Base-by-base conservation (phyloP, 2,797 vertebrate genomes). In the Chelonia mydas region DNA sequence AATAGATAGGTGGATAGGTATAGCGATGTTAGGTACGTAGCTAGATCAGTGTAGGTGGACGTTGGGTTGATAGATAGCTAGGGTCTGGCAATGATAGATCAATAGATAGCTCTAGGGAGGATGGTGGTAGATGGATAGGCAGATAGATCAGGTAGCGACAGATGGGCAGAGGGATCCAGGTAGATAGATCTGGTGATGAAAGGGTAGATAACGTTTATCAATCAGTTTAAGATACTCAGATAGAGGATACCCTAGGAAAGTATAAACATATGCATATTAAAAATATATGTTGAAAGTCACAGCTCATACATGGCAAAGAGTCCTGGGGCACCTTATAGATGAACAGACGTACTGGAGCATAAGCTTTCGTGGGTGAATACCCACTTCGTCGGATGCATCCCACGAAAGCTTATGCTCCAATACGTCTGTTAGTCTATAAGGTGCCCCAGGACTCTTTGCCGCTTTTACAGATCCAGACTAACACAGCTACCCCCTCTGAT, bases 241-340 rank as follows among this genome's bases (percentile, higher is more conserved):
- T 82, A 78, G 41, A 9, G 0, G 4, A 19, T 9, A 15, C 5
- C 68, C 53, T 50, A 55, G 28, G 65, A 89, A 16, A 45, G n/a
- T 1, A 33, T 0, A 41, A 45, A 45, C 3, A 5, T 1, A 2
- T 1, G 0, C 1, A 5, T 72, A 8, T 78, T 90, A 87, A 79
- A 86, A 83, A 94, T 33, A 21, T 59, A 80, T 53, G 28, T 41
- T 45, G 83, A 28, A 87, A 74, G 54, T 76, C 25, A 2, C 3
- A n/a, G 89, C 57, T 92, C 78, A 6, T 41, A 2, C 53, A 19
- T 21, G 5, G n/a, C 41, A 41, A 41, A 41, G 41, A 41, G 41
- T 41, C 41, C 41, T 41, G 41, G 41, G 41, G 41, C 41, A 41
- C 41, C 41, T 41, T 5, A 41, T 41, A 41, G 41, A 41, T 41